These are phyloP conservation scores for Lycaon pictus DNA, from an alignment of 2,113 vertebrate species.

Conservation along the genomic window DNA sequence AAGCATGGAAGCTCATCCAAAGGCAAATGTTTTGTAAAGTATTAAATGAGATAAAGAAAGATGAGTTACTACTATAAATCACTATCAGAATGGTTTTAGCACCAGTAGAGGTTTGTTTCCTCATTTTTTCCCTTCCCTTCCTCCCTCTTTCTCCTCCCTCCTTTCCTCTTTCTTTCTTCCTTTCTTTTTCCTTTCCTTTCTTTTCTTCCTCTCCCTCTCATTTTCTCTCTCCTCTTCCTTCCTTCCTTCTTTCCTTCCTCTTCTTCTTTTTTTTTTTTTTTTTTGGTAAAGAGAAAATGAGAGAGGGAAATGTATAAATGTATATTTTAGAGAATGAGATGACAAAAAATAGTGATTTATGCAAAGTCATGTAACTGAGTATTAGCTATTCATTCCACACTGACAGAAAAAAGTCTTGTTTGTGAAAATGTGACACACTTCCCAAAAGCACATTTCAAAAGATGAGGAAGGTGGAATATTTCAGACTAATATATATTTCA, in stretches of 20 bases:
- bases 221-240: rapidly evolving
- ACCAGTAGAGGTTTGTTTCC: background rate
- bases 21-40: background rate
- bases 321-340: background rate
- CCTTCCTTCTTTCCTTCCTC: background rate
- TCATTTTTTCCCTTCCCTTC: too few species aligned
- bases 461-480: background rate
- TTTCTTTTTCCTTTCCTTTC: background rate
- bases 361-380: background rate
- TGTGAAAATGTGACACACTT: background rate
- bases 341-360: background rate
- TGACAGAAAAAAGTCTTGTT: background rate
- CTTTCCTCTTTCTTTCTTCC: background rate
- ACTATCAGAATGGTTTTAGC: background rate
- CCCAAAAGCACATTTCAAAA: background rate
- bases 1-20: background rate
- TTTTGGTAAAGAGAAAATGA: background rate
- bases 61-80: background rate
- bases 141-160: background rate
- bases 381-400: background rate
- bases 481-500: background rate
- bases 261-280: background rate
- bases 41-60: background rate
- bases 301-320: background rate
- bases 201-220: rapidly evolving